Conservation (phyloP, 2,113 vertebrate species). For the Gulo gulo region DNA sequence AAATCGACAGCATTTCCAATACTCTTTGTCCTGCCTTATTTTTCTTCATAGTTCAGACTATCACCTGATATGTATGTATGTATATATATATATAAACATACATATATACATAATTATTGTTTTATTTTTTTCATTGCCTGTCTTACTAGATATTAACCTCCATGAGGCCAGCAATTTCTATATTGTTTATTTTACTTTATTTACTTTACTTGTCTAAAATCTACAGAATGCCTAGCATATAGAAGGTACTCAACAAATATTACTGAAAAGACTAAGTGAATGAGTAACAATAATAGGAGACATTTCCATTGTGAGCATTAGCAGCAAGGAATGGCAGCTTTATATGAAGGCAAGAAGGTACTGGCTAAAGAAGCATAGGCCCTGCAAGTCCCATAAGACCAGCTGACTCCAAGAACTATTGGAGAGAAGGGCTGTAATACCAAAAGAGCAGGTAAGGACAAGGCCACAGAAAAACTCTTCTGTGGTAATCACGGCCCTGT, state of each 20-base stretch:
- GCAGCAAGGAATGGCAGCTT: background rate
- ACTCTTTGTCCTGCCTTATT: background rate
- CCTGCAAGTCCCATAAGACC: background rate
- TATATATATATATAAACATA: too few species aligned
- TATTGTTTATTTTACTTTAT: background rate
- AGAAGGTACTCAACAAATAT: background rate
- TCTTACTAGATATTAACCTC: conserved; percentile 9
- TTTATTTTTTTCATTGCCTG: background rate
- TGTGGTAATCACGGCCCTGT: background rate
- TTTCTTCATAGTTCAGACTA: background rate
- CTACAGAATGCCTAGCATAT: background rate
- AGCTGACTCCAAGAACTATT: background rate
- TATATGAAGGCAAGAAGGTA: background rate
- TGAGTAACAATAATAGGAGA: background rate
- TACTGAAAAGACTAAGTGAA: background rate
- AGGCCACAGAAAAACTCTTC: background rate
- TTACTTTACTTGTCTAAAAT: background rate
- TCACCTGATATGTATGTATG: background rate
- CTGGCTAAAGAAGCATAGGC: background rate
- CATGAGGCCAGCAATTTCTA: background rate
- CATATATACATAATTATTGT: too few species aligned
- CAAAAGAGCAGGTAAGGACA: background rate
- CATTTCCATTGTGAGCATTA: background rate
- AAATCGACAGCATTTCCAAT: background rate
- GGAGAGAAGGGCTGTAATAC: background rate